Base-by-base conservation (phyloP, 2,888 invertebrate genomes). In the Caenorhabditis sp. region DNA sequence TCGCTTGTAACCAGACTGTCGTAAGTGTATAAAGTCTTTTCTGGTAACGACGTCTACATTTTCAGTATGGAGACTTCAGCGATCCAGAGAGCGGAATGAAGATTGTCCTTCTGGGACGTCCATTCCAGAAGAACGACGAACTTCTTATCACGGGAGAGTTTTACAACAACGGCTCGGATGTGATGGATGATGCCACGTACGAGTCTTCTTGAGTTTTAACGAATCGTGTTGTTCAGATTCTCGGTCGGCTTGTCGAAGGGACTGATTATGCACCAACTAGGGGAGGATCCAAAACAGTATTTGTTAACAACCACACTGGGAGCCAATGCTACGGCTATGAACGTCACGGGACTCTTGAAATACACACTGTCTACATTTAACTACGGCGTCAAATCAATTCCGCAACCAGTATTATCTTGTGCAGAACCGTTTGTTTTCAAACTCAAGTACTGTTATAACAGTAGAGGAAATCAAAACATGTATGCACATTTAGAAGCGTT, bases 41-140 rank as follows among this genome's bases (percentile, higher is more conserved):
- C n/a, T 0, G 6, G 11, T 22, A n/a, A n/a, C n/a, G n/a, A n/a
- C n/a, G n/a, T n/a, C n/a, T n/a, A n/a, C 0, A 8, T 15, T 45
- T 71, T 61, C 24, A 71, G 70, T 61, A 61, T 46, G 70, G 70
- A 37, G 70, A 71, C 55, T 71, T 71, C 39, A 61, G 46, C 22
- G 70, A 71, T 41, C 11, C 30, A 8, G 70, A 61, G 22, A 61
- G 46, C 3, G 53, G 55, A 37, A 22, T 55, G 61, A 71, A 71
- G 22, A 61, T 71, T 1, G 20, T 71, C 17, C 70, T 71, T 15
- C 7, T 71, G 53, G 70, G 70, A 8, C 52, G 70, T 2, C 70
- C 70, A 8, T 71, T 71, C 45, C 70, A 71, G 26, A 71, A 71
- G 30, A 53, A 55, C 20, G 70, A 71, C 20, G 46, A 55, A 24